Percentiles rank a stretch among this genome's conserved stretches.
Conservation (phyloP, 2,888 invertebrate species). For the Dynastes maya region DNA sequence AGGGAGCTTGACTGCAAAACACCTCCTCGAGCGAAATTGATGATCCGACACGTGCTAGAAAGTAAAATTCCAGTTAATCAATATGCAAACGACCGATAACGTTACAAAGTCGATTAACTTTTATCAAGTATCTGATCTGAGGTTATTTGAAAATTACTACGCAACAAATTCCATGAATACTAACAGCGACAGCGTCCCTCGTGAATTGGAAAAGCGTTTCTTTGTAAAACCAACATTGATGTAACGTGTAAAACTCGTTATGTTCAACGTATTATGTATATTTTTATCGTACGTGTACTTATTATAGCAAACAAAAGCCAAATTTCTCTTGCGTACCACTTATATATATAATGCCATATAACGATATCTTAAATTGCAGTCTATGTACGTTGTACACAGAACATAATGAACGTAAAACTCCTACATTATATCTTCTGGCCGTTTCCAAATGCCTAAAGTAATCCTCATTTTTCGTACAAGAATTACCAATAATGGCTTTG, state of each 20-base stretch:
- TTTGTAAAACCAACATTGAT: not conserved
- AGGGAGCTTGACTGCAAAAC: constrained; percentile 23
- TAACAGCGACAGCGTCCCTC: constrained; percentile 19
- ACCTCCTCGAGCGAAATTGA: constrained; percentile 32
- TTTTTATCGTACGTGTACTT: too few relatives aligned
- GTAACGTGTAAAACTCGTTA: constrained; percentile 3
- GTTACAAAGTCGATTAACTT: constrained; percentile 47
- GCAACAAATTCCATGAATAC: constrained; percentile 47
- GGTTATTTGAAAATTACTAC: constrained; percentile 37
- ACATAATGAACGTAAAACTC: too few relatives aligned
- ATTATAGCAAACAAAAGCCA: too few relatives aligned
- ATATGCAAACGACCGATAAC: constrained; percentile 39
- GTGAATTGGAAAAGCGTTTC: not conserved
- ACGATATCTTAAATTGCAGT: too few relatives aligned
- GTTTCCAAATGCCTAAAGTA: too few relatives aligned
- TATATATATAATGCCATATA: too few relatives aligned
- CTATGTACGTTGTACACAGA: too few relatives aligned
- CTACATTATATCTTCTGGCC: too few relatives aligned
- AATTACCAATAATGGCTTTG: too few relatives aligned
- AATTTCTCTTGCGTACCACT: too few relatives aligned
- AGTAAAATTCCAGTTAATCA: constrained; percentile 24
- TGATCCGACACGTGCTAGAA: constrained; percentile 6
- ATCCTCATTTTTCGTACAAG: too few relatives aligned
- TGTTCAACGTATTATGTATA: not conserved
- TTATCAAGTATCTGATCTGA: constrained; percentile 36